Conservation (phyloP, 2,888 invertebrate genomes). For the Sinotaia quadrata region DNA sequence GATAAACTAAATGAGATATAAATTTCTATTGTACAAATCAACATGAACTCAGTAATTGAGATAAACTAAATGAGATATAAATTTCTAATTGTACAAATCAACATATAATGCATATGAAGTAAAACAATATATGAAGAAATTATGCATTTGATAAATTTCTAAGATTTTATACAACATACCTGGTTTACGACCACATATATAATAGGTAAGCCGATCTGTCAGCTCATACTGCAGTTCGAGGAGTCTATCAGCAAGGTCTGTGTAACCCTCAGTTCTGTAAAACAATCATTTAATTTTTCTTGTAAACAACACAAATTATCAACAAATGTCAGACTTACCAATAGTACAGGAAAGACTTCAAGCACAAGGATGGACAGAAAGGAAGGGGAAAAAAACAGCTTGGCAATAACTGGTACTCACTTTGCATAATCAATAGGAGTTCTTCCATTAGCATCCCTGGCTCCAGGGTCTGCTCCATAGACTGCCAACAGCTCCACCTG, state of each 20-base stretch:
- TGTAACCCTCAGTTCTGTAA: slow-evolving; percentile 81
- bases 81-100: background rate
- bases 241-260: slow-evolving; percentile 85
- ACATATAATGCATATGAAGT: background rate
- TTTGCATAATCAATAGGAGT: slow-evolving; percentile 73
- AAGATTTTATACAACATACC: slow-evolving; percentile 49
- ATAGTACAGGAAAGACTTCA: too few species aligned
- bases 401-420: slow-evolving; percentile 43
- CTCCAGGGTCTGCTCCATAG: slow-evolving; percentile 94
- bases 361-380: background rate
- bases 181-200: slow-evolving; percentile 89
- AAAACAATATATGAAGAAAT: background rate
- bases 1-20: too few species aligned
- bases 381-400: background rate
- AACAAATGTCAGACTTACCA: too few species aligned
- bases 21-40: background rate
- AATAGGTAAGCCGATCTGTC: slow-evolving; percentile 91
- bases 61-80: too few species aligned
- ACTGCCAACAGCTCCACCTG: slow-evolving; percentile 93
- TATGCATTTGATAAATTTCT: background rate
- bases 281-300: background rate
- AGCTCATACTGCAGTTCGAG: slow-evolving; percentile 93
- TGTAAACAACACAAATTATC: background rate
- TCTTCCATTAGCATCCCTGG: slow-evolving; percentile 78
- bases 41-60: background rate